These are phyloP conservation scores for Rattus rattus DNA, from an alignment of 2,113 vertebrate genomes.

Conservation along the genomic window DNA sequence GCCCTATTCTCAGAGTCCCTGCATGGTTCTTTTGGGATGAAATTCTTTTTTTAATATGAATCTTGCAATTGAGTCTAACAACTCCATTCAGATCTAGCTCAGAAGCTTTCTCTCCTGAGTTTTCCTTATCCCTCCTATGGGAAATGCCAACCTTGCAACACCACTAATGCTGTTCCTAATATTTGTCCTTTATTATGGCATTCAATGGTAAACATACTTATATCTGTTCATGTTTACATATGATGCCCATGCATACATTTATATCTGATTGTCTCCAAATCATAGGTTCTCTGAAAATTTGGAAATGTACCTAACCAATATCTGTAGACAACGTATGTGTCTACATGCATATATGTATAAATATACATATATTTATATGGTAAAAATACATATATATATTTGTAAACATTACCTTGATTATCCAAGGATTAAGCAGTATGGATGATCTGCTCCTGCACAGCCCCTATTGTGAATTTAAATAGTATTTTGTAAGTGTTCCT, in stretches of 20 bases:
- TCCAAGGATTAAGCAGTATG: neutral
- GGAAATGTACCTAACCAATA: neutral
- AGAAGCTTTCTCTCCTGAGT: neutral
- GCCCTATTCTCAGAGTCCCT: neutral
- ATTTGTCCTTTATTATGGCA: neutral
- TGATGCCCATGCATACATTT: neutral
- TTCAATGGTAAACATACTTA: neutral
- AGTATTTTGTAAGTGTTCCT: neutral
- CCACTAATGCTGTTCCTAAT: too few species aligned
- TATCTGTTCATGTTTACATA: neutral
- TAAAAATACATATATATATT: neutral
- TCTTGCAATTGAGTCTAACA: neutral
- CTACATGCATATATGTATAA: neutral
- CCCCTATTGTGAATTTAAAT: neutral
- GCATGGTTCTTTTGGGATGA: neutral
- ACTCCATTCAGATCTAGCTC: neutral
- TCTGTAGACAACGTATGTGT: neutral
- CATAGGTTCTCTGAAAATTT: neutral
- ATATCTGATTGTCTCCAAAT: neutral
- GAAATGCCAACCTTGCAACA: neutral
- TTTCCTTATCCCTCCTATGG: neutral
- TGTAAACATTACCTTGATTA: neutral
- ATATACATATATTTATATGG: neutral
- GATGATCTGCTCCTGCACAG: neutral
- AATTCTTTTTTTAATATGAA: neutral